Base-by-base conservation (phyloP, 2,797 vertebrate genomes). In the Trachops cirrhosus region DNA sequence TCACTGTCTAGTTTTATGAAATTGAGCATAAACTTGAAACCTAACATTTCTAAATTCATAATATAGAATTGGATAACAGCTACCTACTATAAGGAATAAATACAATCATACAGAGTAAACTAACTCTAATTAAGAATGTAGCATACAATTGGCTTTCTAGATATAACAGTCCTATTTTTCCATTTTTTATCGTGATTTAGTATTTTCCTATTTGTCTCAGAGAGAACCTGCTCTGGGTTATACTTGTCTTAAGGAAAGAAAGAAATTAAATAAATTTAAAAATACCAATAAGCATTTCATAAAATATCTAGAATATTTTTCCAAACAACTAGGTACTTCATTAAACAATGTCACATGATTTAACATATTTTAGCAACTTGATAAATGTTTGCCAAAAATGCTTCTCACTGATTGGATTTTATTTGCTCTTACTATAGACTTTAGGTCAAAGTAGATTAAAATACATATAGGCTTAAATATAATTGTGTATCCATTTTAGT, bases 181-280 rank as follows among this genome's bases (percentile, higher is more conserved):
- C 8, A 19, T 52, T 18, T 52, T 88, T 87, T 18, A 4, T 12
- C 16, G n/a, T 86, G 26, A 4, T 86, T 87, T 50, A 52, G 59
- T 80, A 94, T 89, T 91, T 96, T 83, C 26, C 34, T 46, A 2
- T 88, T 85, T 79, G 85, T 83, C 86, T 91, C 34, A 44, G 48
- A 79, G 19, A 93, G 19, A 79, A 71, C 10, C 5, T 39, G 44
- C 7, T 10, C 29, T 59, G 10, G 6, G 16, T 68, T 91, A 24
- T 4, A 86, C 8, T 93, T 96, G 86, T 91, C 39, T 80, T 77
- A 80, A 83, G 9, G 16, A 64, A 92, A 78, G 26, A 34, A 70
- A n/a, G 12, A 80, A 64, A 46, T 41, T 71, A 91, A 87, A 75
- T 16, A 70, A 15, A 4, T 37, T 57, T 74, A 10, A 37, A 39